Base-by-base conservation (phyloP, 2,888 invertebrate genomes). In the Beris morrisii region DNA sequence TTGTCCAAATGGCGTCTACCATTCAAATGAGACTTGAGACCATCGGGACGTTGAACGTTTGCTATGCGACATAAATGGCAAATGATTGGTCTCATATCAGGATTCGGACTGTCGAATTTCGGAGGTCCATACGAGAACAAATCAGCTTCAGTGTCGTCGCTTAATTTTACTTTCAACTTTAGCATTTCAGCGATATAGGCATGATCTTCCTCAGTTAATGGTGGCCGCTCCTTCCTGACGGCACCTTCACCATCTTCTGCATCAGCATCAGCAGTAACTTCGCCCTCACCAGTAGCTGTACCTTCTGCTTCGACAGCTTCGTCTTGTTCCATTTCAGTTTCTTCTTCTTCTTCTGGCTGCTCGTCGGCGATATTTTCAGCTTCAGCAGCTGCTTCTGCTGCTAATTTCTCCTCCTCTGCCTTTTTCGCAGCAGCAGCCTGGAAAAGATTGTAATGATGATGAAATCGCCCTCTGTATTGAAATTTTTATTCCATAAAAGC, bases 81-180 rank as follows among this genome's bases (percentile, higher is more conserved):
- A 57, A 59, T 68, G 13, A 68, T 65, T 28, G 65, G 55, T 46
- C 59, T 22, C 5, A 31, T 15, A 6, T 7, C 56, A 43, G 15
- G 13, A 48, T 15, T 13, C 4, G 48, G 48, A 38, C 38, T 38
- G 28, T 59, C 43, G 22, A 31, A 11, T 31, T 54, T 28, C 7
- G 65, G 58, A 4, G 69, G 69, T 4, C 69, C 69, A 0, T 68
- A 53, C 1, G 69, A 69, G 15, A 67, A 69, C 3, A 68, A 9
- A 57, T 64, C 61, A 32, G 38, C 46, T 38, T 68, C 61, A 32
- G 15, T 52, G 1, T 54, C 69, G 54, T 66, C 65, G n/a, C 59
- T 38, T n/a, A 68, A 31, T 31, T 44, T 65, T 4, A 67, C 43
- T 50, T 66, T 68, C 0, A 22, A 15, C 31, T 63, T 53, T 12